phyloP scores from a whole-genome alignment of 2,797 vertebrate genomes.

The Scarus forsteni region DNA sequence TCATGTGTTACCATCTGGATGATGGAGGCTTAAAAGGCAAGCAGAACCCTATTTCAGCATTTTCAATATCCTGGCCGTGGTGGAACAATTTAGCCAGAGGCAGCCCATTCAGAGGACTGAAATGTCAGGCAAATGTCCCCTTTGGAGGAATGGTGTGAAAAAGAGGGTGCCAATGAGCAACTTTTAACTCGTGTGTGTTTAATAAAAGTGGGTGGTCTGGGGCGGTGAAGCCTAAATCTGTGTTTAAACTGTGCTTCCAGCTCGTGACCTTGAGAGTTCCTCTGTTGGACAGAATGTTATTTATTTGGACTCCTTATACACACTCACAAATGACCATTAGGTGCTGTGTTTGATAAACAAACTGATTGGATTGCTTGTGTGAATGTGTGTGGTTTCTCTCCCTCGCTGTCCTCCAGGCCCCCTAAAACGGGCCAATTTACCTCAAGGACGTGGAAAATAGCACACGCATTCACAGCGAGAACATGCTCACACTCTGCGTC shows the following conservation, averaged over 20 bases:
- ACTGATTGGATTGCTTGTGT: constrained; percentile 86
- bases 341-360: constrained; percentile 88
- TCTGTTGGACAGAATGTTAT: constrained; percentile 77
- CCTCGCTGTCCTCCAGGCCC: constrained; percentile 73
- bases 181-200: constrained; percentile 63
- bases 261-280: constrained; percentile 79
- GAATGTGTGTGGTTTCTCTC: constrained; percentile 81
- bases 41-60: constrained; percentile 40
- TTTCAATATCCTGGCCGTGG: constrained; percentile 44
- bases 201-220: constrained; percentile 85
- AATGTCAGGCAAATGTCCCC: constrained; percentile 43
- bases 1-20: constrained; percentile 56
- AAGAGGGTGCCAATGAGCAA: constrained; percentile 63
- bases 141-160: constrained; percentile 45
- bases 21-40: constrained; percentile 53
- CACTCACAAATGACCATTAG: constrained; percentile 86
- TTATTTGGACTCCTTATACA: constrained; percentile 85
- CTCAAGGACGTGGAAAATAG: constrained; percentile 79
- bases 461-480: constrained; percentile 26
- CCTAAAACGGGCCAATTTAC: constrained; percentile 68
- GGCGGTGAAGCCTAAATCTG: constrained; percentile 75
- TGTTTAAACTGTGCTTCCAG: constrained; percentile 82
- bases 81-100: constrained; percentile 33
- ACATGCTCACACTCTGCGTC: constrained; percentile 29
- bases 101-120: constrained; percentile 47